Percentiles rank a stretch among this genome's conserved stretches.
Evolutionary conservation across 2,888 invertebrate species (phyloP).

Genomic region (Phengaris alcon): DNA sequence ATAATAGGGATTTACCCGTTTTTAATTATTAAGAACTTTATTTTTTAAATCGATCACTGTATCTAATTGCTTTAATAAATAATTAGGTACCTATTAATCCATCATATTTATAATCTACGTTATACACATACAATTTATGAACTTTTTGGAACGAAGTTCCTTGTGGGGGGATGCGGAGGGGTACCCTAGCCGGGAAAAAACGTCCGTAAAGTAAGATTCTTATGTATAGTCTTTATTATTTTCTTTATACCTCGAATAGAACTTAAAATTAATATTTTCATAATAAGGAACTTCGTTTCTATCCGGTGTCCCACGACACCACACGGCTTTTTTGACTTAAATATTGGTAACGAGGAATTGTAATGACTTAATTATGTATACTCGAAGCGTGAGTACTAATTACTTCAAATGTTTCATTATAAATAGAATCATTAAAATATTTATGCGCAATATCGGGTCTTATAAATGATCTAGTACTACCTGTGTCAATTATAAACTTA

Average conservation of each 20-base stretch:
- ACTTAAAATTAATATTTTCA: too few relatives aligned
- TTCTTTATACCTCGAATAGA: too few relatives aligned
- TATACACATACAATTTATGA: slow-evolving; percentile 38
- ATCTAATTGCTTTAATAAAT: slow-evolving; percentile 22
- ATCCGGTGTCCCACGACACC: too few relatives aligned
- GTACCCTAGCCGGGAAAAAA: too few relatives aligned
- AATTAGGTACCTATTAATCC: slow-evolving; percentile 36
- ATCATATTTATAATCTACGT: slow-evolving; percentile 34
- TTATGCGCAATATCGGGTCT: slow-evolving; percentile 34
- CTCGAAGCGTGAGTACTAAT: not conserved
- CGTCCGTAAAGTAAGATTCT: too few relatives aligned
- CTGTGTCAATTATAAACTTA: slow-evolving; percentile 37
- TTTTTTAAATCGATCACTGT: too few relatives aligned
- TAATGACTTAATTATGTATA: not conserved
- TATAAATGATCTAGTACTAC: slow-evolving; percentile 35
- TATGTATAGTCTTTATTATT: too few relatives aligned
- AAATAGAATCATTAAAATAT: slow-evolving; percentile 25
- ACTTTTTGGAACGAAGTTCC: too few relatives aligned
- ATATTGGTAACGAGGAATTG: not conserved
- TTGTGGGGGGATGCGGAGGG: too few relatives aligned
- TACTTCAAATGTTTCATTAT: not conserved
- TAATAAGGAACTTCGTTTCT: too few relatives aligned
- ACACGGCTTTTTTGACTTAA: not conserved
- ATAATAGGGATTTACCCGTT: too few relatives aligned
- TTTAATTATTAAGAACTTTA: too few relatives aligned